phyloP scores from a whole-genome alignment of 2,888 invertebrate species.

The Deladenus siricidicola region DNA sequence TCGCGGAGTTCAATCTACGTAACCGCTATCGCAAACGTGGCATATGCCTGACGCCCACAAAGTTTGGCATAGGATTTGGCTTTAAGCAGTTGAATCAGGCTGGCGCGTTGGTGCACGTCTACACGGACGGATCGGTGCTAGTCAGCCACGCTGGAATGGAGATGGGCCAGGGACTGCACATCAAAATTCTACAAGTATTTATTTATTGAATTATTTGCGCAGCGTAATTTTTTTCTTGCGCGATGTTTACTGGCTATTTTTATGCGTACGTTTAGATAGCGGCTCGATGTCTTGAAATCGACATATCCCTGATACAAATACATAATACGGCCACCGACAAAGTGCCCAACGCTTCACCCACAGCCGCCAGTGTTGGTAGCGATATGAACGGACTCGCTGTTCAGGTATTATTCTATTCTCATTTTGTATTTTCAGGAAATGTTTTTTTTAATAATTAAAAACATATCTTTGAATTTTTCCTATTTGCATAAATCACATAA shows the following conservation, averaged over 20 bases:
- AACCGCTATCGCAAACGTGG: conserved; percentile 45
- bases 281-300: conserved; percentile 42
- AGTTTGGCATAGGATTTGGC: conserved; percentile 53
- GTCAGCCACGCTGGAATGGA: conserved; percentile 79
- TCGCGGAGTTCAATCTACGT: conserved; percentile 53
- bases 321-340: conserved; percentile 78
- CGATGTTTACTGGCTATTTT: neutral
- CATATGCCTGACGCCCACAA: conserved; percentile 47
- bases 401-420: conserved; percentile 26
- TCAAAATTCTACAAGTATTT: conserved; percentile 84
- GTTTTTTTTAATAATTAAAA: no score
- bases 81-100: conserved; percentile 57
- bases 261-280: conserved; percentile 33
- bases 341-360: conserved; percentile 80
- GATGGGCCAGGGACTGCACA: conserved; percentile 93
- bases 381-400: conserved; percentile 88
- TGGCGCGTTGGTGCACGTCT: conserved; percentile 78
- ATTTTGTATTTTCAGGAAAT: no score
- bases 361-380: conserved; percentile 78
- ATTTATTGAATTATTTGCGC: neutral
- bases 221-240: no score
- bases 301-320: conserved; percentile 54
- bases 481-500: neutral
- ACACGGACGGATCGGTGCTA: conserved; percentile 70
- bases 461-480: neutral